Evolutionary conservation across 1,140 invertebrate species (phyloP).

Genomic region (Tetramorium simillimum): DNA sequence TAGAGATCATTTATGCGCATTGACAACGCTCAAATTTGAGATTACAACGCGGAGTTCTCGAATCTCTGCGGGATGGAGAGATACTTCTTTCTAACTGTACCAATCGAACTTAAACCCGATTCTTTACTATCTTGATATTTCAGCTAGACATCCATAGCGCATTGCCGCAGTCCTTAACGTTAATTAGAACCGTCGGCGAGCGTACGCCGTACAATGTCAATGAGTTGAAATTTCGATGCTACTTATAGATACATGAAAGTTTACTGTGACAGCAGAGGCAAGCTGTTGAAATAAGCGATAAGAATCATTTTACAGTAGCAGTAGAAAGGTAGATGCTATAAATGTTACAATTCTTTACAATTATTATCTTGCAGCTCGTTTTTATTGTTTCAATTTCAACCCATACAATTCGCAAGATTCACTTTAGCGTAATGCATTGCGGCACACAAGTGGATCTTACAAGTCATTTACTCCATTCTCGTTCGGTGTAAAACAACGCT

Average conservation of each 20-base stretch:
- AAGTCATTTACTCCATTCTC: not conserved
- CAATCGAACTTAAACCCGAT: not conserved
- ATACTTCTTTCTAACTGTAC: not conserved
- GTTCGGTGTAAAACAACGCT: not conserved
- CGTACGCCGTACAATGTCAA: constrained; percentile 7
- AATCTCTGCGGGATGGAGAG: not conserved
- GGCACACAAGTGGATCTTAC: not conserved
- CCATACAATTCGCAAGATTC: not conserved
- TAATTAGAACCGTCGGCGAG: constrained; percentile 48
- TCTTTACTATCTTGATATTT: constrained; percentile 12
- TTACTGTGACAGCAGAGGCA: not conserved
- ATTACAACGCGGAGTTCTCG: not conserved
- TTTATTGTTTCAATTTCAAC: not conserved
- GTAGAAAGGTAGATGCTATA: not conserved
- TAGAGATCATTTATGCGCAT: not conserved
- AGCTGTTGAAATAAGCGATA: not conserved
- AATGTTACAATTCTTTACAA: not conserved
- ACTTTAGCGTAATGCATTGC: not conserved
- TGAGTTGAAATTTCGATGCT: constrained; percentile 43
- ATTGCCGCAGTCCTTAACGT: constrained; percentile 21
- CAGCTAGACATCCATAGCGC: not conserved
- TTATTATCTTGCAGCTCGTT: not conserved
- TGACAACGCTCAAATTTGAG: not conserved
- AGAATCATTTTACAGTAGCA: not conserved
- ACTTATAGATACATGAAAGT: constrained; percentile 12